phyloP scores from a whole-genome alignment of 2,888 invertebrate species.

The Nudaria mundana region DNA sequence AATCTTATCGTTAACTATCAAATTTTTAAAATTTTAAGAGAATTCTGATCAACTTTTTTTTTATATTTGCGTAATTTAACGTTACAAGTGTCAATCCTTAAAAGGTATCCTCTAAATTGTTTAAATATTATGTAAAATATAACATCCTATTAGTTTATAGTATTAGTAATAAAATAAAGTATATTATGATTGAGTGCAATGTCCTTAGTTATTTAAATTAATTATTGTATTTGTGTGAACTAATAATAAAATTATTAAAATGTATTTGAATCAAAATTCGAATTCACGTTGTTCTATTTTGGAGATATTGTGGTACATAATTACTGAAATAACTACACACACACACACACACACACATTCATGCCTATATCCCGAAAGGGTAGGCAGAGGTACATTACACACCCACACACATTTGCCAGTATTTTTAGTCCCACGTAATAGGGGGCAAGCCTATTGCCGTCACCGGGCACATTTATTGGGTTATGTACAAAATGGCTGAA shows the following conservation, averaged over 20 bases:
- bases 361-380: no score
- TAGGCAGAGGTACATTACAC: no score
- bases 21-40: no score
- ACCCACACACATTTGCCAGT: no score
- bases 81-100: conserved; percentile 3
- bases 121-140: conserved; percentile 15
- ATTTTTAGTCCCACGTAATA: no score
- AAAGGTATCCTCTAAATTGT: conserved; percentile 21
- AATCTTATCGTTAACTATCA: no score
- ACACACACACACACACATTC: no score
- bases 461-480: no score
- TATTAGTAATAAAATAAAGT: conserved; percentile 20
- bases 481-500: no score
- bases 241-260: conserved; percentile 9
- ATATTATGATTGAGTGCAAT: conserved; percentile 68
- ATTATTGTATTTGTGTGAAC: conserved; percentile 26
- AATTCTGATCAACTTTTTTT: not conserved
- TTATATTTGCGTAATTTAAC: not conserved
- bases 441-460: no score
- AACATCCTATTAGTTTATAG: conserved; percentile 25
- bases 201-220: conserved; percentile 42
- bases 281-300: conserved; percentile 22
- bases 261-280: no score
- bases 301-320: conserved; percentile 13
- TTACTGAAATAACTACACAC: no score